Percentiles rank a stretch among this genome's conserved stretches.
These are phyloP conservation scores for Dicrostonyx torquatus DNA, from an alignment of 2,797 vertebrate genomes.

Conservation along the genomic window DNA sequence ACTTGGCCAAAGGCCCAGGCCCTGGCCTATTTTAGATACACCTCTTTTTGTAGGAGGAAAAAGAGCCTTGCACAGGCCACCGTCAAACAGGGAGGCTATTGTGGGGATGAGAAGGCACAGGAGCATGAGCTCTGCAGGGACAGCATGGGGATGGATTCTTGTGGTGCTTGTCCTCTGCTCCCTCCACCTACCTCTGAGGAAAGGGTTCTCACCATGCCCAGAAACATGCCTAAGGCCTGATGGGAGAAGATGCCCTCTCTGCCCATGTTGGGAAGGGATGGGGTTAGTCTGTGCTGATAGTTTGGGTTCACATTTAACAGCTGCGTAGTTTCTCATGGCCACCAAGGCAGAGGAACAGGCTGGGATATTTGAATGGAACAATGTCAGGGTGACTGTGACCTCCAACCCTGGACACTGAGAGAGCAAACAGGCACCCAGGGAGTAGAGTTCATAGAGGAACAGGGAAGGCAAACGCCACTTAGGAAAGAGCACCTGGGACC, in stretches of 20 bases:
- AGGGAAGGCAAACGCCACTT: background rate
- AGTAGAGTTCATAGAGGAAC: background rate
- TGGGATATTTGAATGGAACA: background rate
- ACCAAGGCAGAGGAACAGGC: background rate
- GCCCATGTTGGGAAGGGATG: background rate
- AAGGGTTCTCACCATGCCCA: background rate
- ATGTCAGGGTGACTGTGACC: background rate
- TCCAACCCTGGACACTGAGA: background rate
- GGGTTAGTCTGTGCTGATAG: background rate
- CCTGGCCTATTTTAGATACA: slow-evolving; percentile 74
- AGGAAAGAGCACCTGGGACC: background rate
- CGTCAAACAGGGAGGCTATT: slow-evolving; percentile 61
- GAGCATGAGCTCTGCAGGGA: background rate
- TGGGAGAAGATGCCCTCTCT: background rate
- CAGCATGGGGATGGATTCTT: background rate
- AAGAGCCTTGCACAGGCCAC: slow-evolving; percentile 29
- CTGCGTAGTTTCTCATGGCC: too few relatives aligned
- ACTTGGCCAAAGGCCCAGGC: slow-evolving; percentile 71
- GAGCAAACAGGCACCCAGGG: background rate
- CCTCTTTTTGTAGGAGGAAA: slow-evolving; percentile 62
- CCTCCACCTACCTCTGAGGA: background rate
- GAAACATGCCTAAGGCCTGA: background rate
- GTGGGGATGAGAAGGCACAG: background rate
- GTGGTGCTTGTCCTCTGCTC: background rate
- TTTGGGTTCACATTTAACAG: background rate